Percentiles rank a stretch among this genome's conserved stretches.
Conservation (phyloP, 2,888 invertebrate species). For the Drosophila bunnanda region DNA sequence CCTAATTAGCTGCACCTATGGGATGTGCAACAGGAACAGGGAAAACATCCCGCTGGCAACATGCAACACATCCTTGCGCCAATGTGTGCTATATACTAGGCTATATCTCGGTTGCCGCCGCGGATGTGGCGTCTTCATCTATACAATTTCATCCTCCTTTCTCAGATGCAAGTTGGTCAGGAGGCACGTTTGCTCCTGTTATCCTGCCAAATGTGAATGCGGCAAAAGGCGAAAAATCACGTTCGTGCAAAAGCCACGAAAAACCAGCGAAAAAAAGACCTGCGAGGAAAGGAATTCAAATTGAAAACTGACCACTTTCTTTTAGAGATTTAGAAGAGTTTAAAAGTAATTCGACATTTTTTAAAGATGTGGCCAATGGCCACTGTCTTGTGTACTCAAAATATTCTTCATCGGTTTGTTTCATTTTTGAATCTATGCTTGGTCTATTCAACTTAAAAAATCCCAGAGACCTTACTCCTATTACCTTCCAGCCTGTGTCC, state of each 20-base stretch:
- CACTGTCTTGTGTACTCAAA: too few relatives aligned
- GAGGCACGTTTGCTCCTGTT: slow-evolving; percentile 40
- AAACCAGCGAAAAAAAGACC: background rate
- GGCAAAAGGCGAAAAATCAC: slow-evolving; percentile 70
- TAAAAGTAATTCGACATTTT: background rate
- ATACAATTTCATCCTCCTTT: slow-evolving; percentile 5
- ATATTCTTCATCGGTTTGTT: too few relatives aligned
- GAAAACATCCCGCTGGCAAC: background rate
- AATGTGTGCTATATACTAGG: background rate
- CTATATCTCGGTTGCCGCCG: slow-evolving; percentile 2
- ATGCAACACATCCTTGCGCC: slow-evolving; percentile 6
- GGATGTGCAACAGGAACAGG: slow-evolving; percentile 40
- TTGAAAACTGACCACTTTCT: slow-evolving; percentile 6
- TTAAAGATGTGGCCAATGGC: background rate
- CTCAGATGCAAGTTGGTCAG: slow-evolving; percentile 25
- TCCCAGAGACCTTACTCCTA: too few relatives aligned
- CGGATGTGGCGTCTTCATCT: slow-evolving; percentile 18
- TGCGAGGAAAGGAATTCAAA: background rate
- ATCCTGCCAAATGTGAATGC: slow-evolving; percentile 60
- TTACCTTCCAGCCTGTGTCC: background rate
- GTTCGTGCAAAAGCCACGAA: slow-evolving; percentile 49
- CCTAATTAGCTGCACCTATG: slow-evolving; percentile 43
- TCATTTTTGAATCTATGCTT: too few relatives aligned
- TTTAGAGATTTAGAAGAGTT: background rate
- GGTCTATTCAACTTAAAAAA: too few relatives aligned